A percentile compares a stretch with the other conserved stretches of the same genome.
These are phyloP conservation scores for Oxystoma pomonae DNA, from an alignment of 2,888 invertebrate species.

Conservation along the genomic window DNA sequence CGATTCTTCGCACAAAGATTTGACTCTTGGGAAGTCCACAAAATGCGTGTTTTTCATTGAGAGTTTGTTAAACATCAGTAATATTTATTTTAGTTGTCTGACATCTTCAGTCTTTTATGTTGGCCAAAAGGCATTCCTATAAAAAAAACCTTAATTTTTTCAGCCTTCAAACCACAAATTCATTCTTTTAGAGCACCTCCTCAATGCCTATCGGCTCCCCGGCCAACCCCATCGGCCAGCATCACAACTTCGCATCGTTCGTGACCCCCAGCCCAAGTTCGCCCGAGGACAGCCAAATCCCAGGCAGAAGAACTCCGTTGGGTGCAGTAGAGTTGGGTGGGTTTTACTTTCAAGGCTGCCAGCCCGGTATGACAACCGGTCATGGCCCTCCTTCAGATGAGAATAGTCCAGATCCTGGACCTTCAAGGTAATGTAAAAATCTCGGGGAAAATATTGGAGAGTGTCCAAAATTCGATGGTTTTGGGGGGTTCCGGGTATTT, in stretches of 20 bases:
- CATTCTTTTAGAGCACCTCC: slow-evolving; percentile 34
- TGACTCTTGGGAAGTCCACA: no score
- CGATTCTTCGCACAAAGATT: no score
- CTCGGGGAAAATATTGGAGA: no score
- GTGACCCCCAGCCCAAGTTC: slow-evolving; percentile 36
- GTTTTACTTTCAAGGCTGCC: slow-evolving; percentile 75
- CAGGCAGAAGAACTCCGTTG: slow-evolving; percentile 70
- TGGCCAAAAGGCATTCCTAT: no score
- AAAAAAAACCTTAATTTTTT: no score
- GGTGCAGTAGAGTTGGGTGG: slow-evolving; percentile 82
- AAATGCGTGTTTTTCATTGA: no score
- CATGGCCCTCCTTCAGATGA: slow-evolving; percentile 62
- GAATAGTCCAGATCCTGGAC: slow-evolving; percentile 68
- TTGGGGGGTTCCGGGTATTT: no score
- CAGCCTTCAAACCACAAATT: no score
- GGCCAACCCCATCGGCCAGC: slow-evolving; percentile 31
- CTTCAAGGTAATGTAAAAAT: not conserved
- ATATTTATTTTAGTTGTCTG: no score
- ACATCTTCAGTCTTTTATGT: no score
- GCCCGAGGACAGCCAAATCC: slow-evolving; percentile 51
- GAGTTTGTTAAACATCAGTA: no score
- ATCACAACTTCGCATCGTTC: slow-evolving; percentile 42
- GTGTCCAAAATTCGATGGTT: no score
- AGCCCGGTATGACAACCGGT: slow-evolving; percentile 44
- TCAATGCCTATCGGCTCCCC: slow-evolving; percentile 24